phyloP scores from a whole-genome alignment of 2,113 vertebrate genomes.

The Apteryx mantelli region DNA sequence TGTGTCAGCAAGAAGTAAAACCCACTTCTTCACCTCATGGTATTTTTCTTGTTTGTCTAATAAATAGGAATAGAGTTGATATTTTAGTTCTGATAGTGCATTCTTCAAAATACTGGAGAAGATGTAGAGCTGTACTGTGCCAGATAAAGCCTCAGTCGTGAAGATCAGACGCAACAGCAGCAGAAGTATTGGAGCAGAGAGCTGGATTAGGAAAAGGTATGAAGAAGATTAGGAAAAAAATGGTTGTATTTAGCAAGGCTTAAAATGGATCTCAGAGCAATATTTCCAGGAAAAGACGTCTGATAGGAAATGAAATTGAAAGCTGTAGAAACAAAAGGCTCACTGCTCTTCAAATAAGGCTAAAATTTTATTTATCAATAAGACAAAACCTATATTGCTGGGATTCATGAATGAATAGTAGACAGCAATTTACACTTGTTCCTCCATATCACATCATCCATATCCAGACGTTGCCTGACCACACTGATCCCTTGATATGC shows the following conservation, averaged over 20 bases:
- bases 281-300: background rate
- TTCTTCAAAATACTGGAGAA: background rate
- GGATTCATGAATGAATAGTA: background rate
- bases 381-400: background rate
- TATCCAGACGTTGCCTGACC: background rate
- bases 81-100: background rate
- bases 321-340: background rate
- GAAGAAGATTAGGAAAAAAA: background rate
- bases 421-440: background rate
- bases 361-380: background rate
- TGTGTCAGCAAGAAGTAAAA: background rate
- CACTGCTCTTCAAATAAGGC: background rate
- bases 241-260: background rate
- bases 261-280: background rate
- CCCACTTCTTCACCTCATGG: background rate
- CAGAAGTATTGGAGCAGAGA: background rate
- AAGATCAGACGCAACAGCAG: background rate
- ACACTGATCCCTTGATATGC: background rate
- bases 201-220: background rate
- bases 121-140: fast-evolving
- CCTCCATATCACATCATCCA: background rate
- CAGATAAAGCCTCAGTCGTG: background rate
- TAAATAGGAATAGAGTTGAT: background rate
- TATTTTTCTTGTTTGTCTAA: background rate
- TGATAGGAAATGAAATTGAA: background rate